Percentiles rank a stretch among this genome's conserved stretches.
Evolutionary conservation across 1,140 invertebrate genomes (phyloP).

Genomic region (Neodiprion virginianus): DNA sequence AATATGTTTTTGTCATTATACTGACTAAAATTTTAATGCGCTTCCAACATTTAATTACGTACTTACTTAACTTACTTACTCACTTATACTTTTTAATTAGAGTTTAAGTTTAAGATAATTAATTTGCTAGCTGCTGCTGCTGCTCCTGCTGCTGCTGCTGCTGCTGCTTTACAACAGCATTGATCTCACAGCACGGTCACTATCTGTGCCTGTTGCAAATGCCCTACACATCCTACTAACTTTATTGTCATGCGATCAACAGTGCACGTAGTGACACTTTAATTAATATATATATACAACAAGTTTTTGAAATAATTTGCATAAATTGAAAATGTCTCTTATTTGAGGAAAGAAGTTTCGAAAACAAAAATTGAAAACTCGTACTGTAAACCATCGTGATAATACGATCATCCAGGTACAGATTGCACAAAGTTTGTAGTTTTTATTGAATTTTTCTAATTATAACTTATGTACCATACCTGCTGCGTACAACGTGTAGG

Average conservation of each 20-base stretch:
- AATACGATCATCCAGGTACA: too few relatives aligned
- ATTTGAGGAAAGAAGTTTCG: too few relatives aligned
- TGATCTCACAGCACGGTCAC: conserved; percentile 41
- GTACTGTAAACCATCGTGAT: too few relatives aligned
- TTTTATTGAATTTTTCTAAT: too few relatives aligned
- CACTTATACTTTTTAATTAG: conserved; percentile 26
- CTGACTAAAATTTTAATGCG: conserved; percentile 13
- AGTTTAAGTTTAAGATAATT: conserved; percentile 38
- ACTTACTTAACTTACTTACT: neutral
- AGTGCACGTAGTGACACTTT: neutral
- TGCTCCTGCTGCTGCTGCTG: neutral
- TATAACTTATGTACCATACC: too few relatives aligned
- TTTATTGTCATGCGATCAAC: neutral
- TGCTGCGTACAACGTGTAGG: too few relatives aligned
- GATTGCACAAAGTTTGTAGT: too few relatives aligned
- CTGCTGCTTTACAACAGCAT: conserved; percentile 34
- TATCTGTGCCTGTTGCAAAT: conserved; percentile 5
- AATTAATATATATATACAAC: too few relatives aligned
- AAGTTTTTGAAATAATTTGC: too few relatives aligned
- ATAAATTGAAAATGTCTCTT: too few relatives aligned
- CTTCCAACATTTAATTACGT: conserved; percentile 26
- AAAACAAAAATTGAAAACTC: too few relatives aligned
- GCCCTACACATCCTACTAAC: neutral
- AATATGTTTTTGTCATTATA: conserved; percentile 1
- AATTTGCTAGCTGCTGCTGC: conserved; percentile 2